phyloP scores from a whole-genome alignment of 2,888 invertebrate species.

The Cyrtodaria siliqua region DNA sequence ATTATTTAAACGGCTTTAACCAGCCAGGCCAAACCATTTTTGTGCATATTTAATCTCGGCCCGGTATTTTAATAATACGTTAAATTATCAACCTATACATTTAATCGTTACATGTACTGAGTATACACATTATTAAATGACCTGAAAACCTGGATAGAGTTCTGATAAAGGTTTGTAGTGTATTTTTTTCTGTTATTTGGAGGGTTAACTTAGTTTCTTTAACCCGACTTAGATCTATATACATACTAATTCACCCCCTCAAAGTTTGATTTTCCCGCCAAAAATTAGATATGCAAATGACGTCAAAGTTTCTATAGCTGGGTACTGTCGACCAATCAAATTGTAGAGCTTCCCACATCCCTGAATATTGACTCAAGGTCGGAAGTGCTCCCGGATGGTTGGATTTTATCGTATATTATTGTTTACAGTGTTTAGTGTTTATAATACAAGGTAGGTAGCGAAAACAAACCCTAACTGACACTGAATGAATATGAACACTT shows the following conservation, averaged over 20 bases:
- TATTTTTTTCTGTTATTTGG: too few relatives aligned
- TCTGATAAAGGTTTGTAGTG: too few relatives aligned
- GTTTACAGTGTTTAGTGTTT: background rate
- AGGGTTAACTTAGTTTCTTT: too few relatives aligned
- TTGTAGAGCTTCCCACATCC: slow-evolving; percentile 39
- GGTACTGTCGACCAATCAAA: slow-evolving; percentile 41
- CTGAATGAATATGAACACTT: background rate
- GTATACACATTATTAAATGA: too few relatives aligned
- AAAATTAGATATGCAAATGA: slow-evolving; percentile 50
- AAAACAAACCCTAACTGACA: background rate
- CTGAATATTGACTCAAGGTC: slow-evolving; percentile 47
- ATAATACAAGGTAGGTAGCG: slow-evolving; percentile 1
- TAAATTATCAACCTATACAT: too few relatives aligned
- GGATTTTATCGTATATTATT: slow-evolving; percentile 15
- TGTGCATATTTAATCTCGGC: too few relatives aligned
- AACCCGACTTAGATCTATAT: too few relatives aligned
- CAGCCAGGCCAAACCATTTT: too few relatives aligned
- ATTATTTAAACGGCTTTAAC: too few relatives aligned
- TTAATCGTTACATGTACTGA: too few relatives aligned
- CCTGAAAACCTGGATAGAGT: too few relatives aligned
- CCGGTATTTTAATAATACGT: too few relatives aligned
- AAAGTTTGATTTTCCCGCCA: slow-evolving; percentile 14
- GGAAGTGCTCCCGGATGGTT: slow-evolving; percentile 29
- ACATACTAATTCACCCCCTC: background rate
- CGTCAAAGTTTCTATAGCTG: slow-evolving; percentile 60